Evolutionary conservation across 1,140 invertebrate genomes (phyloP).

Genomic region (Monomorium pharaonis): DNA sequence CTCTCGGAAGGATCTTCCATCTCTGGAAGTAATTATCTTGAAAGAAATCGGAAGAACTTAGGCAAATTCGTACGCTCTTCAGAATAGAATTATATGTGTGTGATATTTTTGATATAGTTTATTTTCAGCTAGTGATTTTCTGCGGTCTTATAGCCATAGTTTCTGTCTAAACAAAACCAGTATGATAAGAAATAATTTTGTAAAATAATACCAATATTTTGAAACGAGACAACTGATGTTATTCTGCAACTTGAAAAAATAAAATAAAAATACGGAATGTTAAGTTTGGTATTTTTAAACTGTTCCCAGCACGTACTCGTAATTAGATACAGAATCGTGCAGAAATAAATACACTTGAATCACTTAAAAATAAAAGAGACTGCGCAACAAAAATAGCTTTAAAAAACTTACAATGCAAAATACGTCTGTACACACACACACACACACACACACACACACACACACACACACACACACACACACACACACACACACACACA

Average conservation of each 20-base stretch:
- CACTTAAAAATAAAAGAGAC: background rate
- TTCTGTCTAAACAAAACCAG: background rate
- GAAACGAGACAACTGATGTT: background rate
- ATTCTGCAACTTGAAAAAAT: background rate
- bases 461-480: no score
- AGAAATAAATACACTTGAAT: background rate
- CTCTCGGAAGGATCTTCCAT: background rate
- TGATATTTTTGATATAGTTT: background rate
- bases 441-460: no score
- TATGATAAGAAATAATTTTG: background rate
- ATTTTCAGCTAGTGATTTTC: background rate
- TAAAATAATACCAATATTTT: background rate
- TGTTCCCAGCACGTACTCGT: background rate
- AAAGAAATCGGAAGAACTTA: background rate
- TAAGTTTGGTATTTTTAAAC: background rate
- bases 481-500: no score
- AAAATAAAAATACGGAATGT: background rate
- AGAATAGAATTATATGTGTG: background rate
- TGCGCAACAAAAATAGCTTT: background rate
- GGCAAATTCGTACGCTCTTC: background rate
- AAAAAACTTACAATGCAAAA: background rate
- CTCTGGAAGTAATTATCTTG: conserved; percentile 20
- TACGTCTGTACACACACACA: no score
- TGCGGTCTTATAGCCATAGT: background rate
- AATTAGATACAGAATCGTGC: background rate